Percentiles rank a stretch among this genome's conserved stretches.
Evolutionary conservation across 2,113 vertebrate genomes (phyloP).

Genomic region (Cephalopterus ornatus): DNA sequence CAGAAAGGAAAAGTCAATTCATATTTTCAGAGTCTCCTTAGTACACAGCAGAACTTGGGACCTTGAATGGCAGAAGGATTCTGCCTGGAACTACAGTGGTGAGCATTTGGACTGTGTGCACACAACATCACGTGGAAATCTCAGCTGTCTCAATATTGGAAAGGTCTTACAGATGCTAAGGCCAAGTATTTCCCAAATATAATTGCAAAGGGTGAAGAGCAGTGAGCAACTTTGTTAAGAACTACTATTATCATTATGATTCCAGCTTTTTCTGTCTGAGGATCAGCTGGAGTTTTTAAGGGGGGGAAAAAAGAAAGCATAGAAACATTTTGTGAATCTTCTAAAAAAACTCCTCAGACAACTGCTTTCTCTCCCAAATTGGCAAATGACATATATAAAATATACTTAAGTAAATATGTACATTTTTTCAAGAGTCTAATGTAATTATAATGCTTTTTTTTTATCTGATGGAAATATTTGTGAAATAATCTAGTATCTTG

Average conservation of each 20-base stretch:
- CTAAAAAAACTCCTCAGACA: not conserved
- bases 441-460: not conserved
- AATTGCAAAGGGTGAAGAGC: not conserved
- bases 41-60: not conserved
- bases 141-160: not conserved
- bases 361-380: not conserved
- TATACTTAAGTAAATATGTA: not conserved
- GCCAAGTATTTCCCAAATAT: not conserved
- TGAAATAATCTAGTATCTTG: not conserved
- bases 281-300: not conserved
- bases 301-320: not conserved
- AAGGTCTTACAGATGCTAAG: not conserved
- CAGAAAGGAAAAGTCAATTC: not conserved
- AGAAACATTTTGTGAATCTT: not conserved
- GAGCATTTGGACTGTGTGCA: not conserved
- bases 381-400: not conserved
- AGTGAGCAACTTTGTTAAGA: not conserved
- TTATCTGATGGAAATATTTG: not conserved
- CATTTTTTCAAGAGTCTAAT: not conserved
- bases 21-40: not conserved
- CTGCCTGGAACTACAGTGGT: not conserved
- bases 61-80: not conserved
- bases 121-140: not conserved
- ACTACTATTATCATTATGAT: not conserved
- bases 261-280: not conserved